Conservation (phyloP, 2,797 vertebrate genomes). For the Xerus rutilus region DNA sequence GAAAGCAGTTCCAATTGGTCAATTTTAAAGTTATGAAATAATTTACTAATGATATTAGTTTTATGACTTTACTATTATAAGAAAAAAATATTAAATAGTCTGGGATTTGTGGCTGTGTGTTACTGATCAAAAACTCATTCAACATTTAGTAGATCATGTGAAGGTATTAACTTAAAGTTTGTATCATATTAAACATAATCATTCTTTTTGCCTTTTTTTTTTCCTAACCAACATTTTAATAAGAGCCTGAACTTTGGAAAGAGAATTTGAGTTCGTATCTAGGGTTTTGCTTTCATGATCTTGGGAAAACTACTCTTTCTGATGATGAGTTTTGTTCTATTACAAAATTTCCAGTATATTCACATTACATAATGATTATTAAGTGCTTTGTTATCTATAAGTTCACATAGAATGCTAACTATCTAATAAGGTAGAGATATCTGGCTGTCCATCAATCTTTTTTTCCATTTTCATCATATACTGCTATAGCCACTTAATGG, state of each 20-base stretch:
- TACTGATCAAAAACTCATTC: slow-evolving; percentile 26
- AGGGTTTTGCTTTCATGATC: background rate
- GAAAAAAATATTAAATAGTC: slow-evolving; percentile 3
- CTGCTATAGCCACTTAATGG: background rate
- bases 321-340: background rate
- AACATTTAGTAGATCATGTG: background rate
- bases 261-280: background rate
- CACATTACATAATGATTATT: background rate
- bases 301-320: background rate
- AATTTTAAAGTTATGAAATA: slow-evolving; percentile 41
- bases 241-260: slow-evolving; percentile 3
- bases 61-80: background rate
- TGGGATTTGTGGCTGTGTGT: slow-evolving; percentile 20
- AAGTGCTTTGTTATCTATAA: background rate
- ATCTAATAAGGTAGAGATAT: background rate
- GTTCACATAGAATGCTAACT: background rate
- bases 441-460: background rate
- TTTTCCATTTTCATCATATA: background rate
- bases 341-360: background rate
- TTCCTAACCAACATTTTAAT: background rate
- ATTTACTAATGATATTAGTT: slow-evolving; percentile 36
- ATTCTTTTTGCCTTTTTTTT: background rate
- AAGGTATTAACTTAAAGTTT: slow-evolving; percentile 38
- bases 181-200: background rate
- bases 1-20: background rate